Base-by-base conservation (phyloP, 2,888 invertebrate species). In the Polia nebulosa region DNA sequence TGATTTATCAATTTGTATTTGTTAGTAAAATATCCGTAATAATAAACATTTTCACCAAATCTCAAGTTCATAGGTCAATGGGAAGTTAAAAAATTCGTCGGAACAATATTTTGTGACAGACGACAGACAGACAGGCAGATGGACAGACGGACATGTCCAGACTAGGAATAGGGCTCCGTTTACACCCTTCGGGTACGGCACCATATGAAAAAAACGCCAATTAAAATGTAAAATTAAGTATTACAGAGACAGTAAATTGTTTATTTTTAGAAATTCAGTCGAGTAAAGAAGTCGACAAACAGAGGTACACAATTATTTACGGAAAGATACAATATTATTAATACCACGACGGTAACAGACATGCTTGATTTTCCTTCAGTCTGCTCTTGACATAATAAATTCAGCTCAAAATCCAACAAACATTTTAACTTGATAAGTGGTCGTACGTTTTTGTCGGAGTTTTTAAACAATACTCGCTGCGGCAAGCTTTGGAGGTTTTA, bases 321-420 rank as follows among this genome's bases (percentile, higher is more conserved):
- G 34, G 11, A 63, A 64, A 57, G 13, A 61, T 53, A 67, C 20
- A 79, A 45, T 52, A 32, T 68, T 67, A 67, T 53, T 60, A 64
- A 49, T 49, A 55, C 44, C 45, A 58, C 11, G 59, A 60, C 49
- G 63, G 65, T 44, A 65, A 59, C 63, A 76, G 69, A 65, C 61
- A 22, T 15, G 20, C 39, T 69, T 67, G 69, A 75, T 61, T 78
- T 77, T 79, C 68, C 76, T 75, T 55, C 32, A 52, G 49, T 13
- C 79, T 78, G 77, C n/a, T 75, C 51, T 56, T 75, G 80, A 69
- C 77, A 64, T 79, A 69, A 78, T 69, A 69, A 76, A 76, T 73
- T 73, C 55, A 61, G 36, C 59, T 64, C 1, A 45, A 70, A 77
- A 61, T 56, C 29, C 36, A 69, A 59, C 58, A 76, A 78, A 66